A percentile compares a stretch with the other conserved stretches of the same genome.
Evolutionary conservation across 2,888 invertebrate species (phyloP).

Genomic region (Lordiphosa fenestrarum): DNA sequence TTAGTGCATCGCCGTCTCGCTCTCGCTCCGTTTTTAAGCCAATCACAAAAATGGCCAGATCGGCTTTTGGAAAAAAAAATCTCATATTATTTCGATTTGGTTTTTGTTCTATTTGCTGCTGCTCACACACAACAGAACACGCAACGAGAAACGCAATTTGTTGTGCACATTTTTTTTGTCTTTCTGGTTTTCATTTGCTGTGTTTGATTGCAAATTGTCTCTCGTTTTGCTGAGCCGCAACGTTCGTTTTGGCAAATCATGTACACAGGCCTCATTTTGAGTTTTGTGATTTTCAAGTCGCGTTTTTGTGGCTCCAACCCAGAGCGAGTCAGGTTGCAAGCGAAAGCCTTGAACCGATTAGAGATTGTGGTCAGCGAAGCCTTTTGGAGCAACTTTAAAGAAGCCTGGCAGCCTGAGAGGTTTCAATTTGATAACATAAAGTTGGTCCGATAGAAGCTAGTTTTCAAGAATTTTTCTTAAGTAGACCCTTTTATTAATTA

Average conservation of each 20-base stretch:
- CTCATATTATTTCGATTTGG: conserved; percentile 54
- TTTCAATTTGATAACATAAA: too few species aligned
- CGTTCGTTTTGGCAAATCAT: conserved; percentile 57
- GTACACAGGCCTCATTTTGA: conserved; percentile 52
- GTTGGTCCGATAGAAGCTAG: too few species aligned
- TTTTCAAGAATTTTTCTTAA: too few species aligned
- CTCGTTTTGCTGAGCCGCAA: conserved; percentile 51
- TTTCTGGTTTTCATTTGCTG: conserved; percentile 67
- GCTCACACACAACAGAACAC: conserved; percentile 25
- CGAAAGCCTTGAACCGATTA: conserved; percentile 58
- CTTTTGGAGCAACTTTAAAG: not conserved
- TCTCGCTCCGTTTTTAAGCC: conserved; percentile 44
- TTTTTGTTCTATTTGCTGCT: conserved; percentile 55
- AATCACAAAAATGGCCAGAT: conserved; percentile 71
- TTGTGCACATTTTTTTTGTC: conserved; percentile 49
- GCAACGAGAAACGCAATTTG: conserved; percentile 70
- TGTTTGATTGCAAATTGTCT: conserved; percentile 74
- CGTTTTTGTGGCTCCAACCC: conserved; percentile 7
- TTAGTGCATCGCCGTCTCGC: conserved; percentile 29
- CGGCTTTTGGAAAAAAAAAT: conserved; percentile 49
- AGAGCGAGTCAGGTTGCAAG: conserved; percentile 35
- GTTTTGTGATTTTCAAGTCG: conserved; percentile 14
- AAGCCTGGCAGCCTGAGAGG: too few species aligned
- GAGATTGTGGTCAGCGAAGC: conserved; percentile 1
- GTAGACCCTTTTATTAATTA: too few species aligned